These are phyloP conservation scores for Sebastes minor DNA, from an alignment of 2,797 vertebrate species.

Conservation along the genomic window DNA sequence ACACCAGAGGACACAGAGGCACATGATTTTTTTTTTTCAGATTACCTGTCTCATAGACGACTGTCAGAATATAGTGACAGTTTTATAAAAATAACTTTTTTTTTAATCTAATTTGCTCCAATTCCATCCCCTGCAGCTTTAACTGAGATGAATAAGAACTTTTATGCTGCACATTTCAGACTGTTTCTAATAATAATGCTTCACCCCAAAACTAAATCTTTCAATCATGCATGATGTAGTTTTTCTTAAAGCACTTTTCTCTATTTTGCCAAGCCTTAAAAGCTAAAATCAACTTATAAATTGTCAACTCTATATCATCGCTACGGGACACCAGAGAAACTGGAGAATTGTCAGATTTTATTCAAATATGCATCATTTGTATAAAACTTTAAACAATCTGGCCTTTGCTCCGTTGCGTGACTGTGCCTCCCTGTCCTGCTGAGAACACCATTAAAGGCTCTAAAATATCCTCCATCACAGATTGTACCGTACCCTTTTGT, in stretches of 20 bases:
- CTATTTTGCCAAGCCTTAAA: not conserved
- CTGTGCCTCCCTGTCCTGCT: conserved; percentile 32
- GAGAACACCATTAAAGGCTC: conserved; percentile 58
- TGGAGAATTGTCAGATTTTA: conserved; percentile 19
- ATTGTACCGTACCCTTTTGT: conserved; percentile 42
- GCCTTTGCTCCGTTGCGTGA: conserved; percentile 50
- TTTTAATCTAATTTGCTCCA: too few species aligned
- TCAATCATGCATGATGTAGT: not conserved
- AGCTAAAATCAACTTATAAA: not conserved
- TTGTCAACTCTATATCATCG: not conserved
- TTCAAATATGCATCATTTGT: conserved; percentile 50
- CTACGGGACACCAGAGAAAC: not conserved
- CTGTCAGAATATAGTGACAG: too few species aligned
- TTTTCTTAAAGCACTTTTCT: not conserved
- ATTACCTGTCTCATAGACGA: too few species aligned
- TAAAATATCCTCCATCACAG: conserved; percentile 54
- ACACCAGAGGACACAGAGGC: too few species aligned
- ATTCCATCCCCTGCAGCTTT: too few species aligned
- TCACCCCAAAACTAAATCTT: not conserved
- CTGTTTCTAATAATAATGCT: not conserved
- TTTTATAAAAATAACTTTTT: too few species aligned
- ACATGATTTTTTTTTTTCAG: too few species aligned
- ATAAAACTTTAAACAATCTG: conserved; percentile 54
- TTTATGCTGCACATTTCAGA: not conserved
- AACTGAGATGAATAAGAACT: not conserved